Conservation (phyloP, 1,140 invertebrate genomes). For the Hylaeus volcanicus region DNA sequence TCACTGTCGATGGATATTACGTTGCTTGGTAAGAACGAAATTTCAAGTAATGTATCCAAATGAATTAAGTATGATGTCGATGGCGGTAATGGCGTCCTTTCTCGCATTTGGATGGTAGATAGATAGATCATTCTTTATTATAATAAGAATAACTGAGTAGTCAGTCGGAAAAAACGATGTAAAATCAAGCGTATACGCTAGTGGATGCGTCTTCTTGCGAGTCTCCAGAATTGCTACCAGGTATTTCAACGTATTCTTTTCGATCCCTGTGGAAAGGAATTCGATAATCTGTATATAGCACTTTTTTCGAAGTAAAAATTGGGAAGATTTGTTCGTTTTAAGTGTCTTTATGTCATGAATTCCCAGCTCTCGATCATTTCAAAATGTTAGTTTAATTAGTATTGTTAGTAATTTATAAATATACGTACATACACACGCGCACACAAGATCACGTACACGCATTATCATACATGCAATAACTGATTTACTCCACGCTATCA, state of each 20-base stretch:
- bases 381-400: constrained; percentile 44
- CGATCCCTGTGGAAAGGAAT: constrained; percentile 72
- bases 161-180: background rate
- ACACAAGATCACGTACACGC: background rate
- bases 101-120: background rate
- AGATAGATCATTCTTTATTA: constrained; percentile 33
- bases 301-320: background rate
- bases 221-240: constrained; percentile 67
- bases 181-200: background rate
- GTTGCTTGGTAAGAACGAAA: background rate
- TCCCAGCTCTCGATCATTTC: background rate
- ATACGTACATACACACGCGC: background rate
- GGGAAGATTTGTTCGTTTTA: background rate
- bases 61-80: background rate
- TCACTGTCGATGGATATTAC: background rate
- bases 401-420: constrained; percentile 42
- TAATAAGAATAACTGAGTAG: background rate
- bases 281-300: constrained; percentile 20
- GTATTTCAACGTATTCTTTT: constrained; percentile 70
- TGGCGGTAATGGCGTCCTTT: background rate
- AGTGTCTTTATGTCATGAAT: background rate
- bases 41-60: background rate
- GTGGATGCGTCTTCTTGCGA: constrained; percentile 11
- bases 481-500: background rate
- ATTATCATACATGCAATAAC: background rate